Base-by-base conservation (phyloP, 2,888 invertebrate genomes). In the Cheilosia pagana region DNA sequence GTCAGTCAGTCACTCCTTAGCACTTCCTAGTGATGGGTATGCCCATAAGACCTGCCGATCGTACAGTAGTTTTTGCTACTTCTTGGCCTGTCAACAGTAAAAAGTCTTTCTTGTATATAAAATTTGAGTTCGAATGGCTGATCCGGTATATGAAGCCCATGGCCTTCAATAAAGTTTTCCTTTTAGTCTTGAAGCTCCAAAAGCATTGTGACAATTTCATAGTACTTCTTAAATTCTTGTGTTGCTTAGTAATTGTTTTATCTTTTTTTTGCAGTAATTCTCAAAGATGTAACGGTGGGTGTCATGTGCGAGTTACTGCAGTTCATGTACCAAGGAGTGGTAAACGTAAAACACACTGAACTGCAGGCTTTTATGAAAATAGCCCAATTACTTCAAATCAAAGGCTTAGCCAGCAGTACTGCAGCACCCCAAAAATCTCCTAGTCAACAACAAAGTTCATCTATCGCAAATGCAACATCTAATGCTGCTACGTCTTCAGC, bases 281-380 rank as follows among this genome's bases (percentile, higher is more conserved):
- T 94, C 88, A 94, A 94, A 90, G 94, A 94, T 91, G 94, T 94
- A 77, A 92, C 92, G 78, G 93, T 92, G 79, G 92, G 92, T 65
- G 93, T 93, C 6, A 92, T 94, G 92, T 93, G 93, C 87, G 93
- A 93, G 88, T 89, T 94, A 78, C 89, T 94, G 79, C 93, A 93
- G 89, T 94, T 94, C 88, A 94, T 94, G 94, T 94, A 94, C 88
- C 93, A 94, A 89, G 94, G 94, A 14, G 94, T 94, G 81, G 94
- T 94, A 2, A 93, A 92, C 87, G 92, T 93, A 3, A 92, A 92
- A 86, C 92, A 93, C 87, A 91, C 92, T 0, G 92, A 92, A 81
- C 87, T 93, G 74, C 91, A 92, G 63, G 89, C 91, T 6, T 92
- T 93, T 74, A 91, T 93, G 91, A 92, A 92, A 88, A 92, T 92